Evolutionary conservation across 2,888 invertebrate genomes (phyloP), one percentile per base, ranked within the genome.

Genomic region (Ametastegia equiseti): DNA sequence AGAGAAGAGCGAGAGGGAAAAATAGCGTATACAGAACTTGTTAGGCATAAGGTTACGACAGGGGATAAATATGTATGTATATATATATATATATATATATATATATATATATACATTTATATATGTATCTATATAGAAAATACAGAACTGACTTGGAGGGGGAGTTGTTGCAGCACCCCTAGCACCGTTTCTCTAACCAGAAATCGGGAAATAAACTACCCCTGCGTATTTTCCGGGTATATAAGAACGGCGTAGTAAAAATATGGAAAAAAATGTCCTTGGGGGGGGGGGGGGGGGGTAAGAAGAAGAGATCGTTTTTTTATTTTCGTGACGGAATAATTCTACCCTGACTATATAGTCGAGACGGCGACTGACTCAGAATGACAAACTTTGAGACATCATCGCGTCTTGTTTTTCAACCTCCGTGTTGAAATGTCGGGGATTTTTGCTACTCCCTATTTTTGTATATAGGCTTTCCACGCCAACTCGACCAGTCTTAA

Each of bases 341-440:
- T n/a, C 27, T 33, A 19, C 63, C 63, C 63, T 30, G 63, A n/a
- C n/a, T n/a, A n/a, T n/a, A n/a, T n/a, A n/a, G n/a, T n/a, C n/a
- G n/a, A n/a, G n/a, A n/a, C n/a, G n/a, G n/a, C n/a, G 30, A 33
- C 63, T n/a, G 33, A 65, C 33, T 36, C n/a, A 15, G 63, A 30
- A 65, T 65, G 63, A 65, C n/a, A 65, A 65, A 65, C 63, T 36
- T 65, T 23, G 54, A 54, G 54, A 54, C 23, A 54, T 54, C 54
- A 54, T 11, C 9, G 54, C 54, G 19, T 23, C 54, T 23, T n/a
- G 63, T 65, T 36, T 30, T 36, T 30, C 63, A 30, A 7, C 63
- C n/a, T 36, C 23, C n/a, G 63, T 65, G n/a, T 65, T 65, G 63
- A 30, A 36, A 65, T 65, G 63, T 65, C 63, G 33, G 33, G 33